Conservation (phyloP, 1,140 invertebrate species). For the Drepana arcuata region DNA sequence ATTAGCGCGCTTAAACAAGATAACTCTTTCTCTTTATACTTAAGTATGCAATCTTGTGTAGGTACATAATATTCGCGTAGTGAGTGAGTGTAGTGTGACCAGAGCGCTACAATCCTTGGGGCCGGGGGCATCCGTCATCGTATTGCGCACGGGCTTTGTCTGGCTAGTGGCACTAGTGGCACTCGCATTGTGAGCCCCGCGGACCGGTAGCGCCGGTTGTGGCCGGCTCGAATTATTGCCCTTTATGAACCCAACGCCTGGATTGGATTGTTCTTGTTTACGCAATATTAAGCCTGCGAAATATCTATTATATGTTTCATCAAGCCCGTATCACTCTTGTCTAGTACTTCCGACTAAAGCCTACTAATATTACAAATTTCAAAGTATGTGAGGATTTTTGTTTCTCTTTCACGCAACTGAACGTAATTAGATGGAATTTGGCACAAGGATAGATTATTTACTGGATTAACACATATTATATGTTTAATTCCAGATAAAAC, state of each 20-base stretch:
- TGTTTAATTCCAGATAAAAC: too few species aligned
- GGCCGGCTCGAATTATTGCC: conserved; percentile 31
- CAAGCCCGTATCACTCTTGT: too few species aligned
- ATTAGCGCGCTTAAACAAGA: background rate
- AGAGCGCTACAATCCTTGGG: conserved; percentile 10
- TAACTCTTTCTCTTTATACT: too few species aligned
- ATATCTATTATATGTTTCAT: too few species aligned
- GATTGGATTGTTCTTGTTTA: background rate
- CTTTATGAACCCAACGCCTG: conserved; percentile 20
- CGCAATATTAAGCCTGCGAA: too few species aligned
- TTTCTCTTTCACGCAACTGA: background rate
- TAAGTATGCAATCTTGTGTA: background rate
- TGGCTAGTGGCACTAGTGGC: too few species aligned
- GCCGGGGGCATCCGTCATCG: conserved; percentile 42
- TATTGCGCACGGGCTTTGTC: conserved; percentile 33
- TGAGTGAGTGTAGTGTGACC: conserved; percentile 4
- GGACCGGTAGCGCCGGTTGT: conserved; percentile 43
- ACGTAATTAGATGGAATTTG: background rate
- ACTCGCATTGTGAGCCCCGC: conserved; percentile 20
- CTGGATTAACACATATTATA: too few species aligned
- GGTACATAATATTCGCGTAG: background rate
- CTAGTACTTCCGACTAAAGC: too few species aligned
- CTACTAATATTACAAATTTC: background rate
- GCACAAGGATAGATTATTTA: too few species aligned
- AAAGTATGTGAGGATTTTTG: background rate